A percentile compares a stretch with the other conserved stretches of the same genome.
phyloP scores from a whole-genome alignment of 2,113 vertebrate species.

The Bubalus kerabau region DNA sequence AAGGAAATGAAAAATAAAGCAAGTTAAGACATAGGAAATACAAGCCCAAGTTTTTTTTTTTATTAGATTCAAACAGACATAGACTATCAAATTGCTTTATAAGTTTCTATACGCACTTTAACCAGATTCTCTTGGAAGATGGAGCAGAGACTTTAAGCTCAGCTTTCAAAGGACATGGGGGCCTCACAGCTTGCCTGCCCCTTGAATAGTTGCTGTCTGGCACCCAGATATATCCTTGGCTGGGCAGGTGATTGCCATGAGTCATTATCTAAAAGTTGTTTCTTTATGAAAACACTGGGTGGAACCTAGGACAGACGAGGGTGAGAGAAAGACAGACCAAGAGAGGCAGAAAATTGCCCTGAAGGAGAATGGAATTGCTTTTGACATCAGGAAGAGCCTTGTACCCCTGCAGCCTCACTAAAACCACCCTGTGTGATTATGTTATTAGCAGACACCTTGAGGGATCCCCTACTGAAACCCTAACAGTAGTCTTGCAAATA shows the following conservation, averaged over 20 bases:
- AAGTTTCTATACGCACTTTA: background rate
- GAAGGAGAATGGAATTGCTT: background rate
- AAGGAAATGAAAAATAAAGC: slow-evolving; percentile 14
- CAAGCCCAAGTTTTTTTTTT: background rate
- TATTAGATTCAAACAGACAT: slow-evolving; percentile 5
- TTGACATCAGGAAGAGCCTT: background rate
- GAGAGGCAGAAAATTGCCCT: background rate
- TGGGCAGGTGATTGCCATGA: background rate
- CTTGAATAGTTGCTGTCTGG: background rate
- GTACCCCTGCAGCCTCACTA: background rate
- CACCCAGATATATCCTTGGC: background rate
- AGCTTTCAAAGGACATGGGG: background rate
- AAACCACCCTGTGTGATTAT: background rate
- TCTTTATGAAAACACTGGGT: background rate
- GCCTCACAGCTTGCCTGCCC: background rate
- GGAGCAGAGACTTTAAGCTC: background rate
- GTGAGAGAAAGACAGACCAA: background rate
- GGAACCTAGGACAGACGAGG: background rate
- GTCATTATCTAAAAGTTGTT: background rate
- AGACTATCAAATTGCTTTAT: background rate
- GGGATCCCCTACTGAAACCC: background rate
- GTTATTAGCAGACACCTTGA: background rate
- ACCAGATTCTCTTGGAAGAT: background rate
- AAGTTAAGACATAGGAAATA: background rate
- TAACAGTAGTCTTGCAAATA: background rate